Conservation (phyloP, 1,140 invertebrate species). For the Scaptodrosophila lebanonensis region DNA sequence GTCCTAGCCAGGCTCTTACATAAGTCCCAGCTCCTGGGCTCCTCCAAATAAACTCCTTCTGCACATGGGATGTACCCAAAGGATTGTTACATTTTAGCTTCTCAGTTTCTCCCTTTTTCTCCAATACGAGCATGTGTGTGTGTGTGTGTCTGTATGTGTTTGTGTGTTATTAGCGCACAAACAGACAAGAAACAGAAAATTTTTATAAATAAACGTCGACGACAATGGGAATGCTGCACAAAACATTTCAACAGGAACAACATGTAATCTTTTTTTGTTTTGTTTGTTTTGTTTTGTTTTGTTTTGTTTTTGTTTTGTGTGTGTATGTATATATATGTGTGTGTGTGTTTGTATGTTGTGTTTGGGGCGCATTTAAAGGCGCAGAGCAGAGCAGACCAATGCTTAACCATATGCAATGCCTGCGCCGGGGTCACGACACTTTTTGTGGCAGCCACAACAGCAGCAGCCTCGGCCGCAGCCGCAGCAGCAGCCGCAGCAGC, state of each 20-base stretch:
- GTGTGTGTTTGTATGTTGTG: no score
- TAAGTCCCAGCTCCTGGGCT: conserved; percentile 41
- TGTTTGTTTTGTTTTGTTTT: conserved; percentile 46
- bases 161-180: conserved; percentile 49
- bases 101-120: no score
- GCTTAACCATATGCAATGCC: conserved; percentile 67
- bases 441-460: conserved; percentile 60
- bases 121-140: no score
- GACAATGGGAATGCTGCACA: conserved; percentile 64
- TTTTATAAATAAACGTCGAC: conserved; percentile 69
- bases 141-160: no score
- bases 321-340: no score
- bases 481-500: conserved; percentile 35
- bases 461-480: conserved; percentile 8
- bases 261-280: conserved; percentile 45
- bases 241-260: conserved; percentile 74
- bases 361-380: conserved; percentile 7
- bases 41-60: conserved; percentile 26
- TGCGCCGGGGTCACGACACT: conserved; percentile 73
- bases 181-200: conserved; percentile 19
- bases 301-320: no score
- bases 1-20: conserved; percentile 59
- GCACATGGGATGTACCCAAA: conserved; percentile 37
- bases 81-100: conserved; percentile 64
- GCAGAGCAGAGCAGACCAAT: conserved; percentile 31